Base-by-base conservation (phyloP, 2,888 invertebrate species). In the Eumacrocentrus americanus region DNA sequence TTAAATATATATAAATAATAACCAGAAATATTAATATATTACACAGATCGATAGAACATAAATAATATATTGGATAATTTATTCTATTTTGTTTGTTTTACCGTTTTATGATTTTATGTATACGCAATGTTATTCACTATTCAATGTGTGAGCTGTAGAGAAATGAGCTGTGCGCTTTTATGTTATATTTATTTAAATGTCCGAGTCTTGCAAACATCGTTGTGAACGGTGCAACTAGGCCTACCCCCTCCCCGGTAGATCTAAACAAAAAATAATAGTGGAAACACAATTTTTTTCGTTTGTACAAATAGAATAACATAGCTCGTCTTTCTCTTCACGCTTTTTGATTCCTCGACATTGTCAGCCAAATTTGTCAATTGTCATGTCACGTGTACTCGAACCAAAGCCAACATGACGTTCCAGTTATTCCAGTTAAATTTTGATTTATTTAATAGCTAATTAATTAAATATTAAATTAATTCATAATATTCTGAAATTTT, bases 51-150 rank as follows among this genome's bases (percentile, higher is more conserved):
- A 76, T 75, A 72, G 71, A 70, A 72, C 75, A 72, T 68, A 69
- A 72, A 65, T 65, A 65, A 78, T 79, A 80, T 80, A 80, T 80
- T 76, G 72, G 71, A 79, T 78, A 80, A 79, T 80, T 80, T 79
- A 77, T 79, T 77, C 73, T 74, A 75, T 78, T 70, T 66, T 65
- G 56, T 76, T 78, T 78, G 78, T 80, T 78, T 80, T 79, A 77
- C 76, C 75, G 78, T 80, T 80, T 80, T 80, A 78, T 78, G 75
- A 80, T 79, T 80, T 78, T 80, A 78, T 76, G 59, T 63, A 62
- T 60, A 63, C 20, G 60, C 52, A 64, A 61, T 69, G 61, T 65
- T 67, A 62, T 64, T 63, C 64, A 65, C 53, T 18, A 44, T n/a
- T 12, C 14, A 40, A 18, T 42, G 7, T 46, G 11, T 38, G 35